These are phyloP conservation scores for Nothoprocta perdicaria DNA, from an alignment of 2,113 vertebrate genomes.

Conservation along the genomic window DNA sequence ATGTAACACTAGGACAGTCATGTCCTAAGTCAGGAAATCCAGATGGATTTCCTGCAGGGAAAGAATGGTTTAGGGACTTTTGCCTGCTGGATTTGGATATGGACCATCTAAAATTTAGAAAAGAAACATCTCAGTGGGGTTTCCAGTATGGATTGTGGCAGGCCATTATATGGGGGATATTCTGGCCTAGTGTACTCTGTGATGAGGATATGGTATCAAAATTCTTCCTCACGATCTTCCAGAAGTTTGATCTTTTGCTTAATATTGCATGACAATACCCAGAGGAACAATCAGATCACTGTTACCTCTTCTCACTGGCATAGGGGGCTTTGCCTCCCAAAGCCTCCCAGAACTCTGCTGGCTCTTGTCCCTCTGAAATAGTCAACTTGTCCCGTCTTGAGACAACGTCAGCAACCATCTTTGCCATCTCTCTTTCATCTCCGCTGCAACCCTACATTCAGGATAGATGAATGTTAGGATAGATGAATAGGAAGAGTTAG, in stretches of 20 bases:
- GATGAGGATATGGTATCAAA: neutral
- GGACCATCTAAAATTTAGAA: neutral
- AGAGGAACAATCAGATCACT: neutral
- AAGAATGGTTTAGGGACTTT: neutral
- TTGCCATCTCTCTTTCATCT: conserved; percentile 90
- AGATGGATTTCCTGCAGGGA: neutral
- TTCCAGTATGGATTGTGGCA: neutral
- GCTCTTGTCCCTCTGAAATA: conserved; percentile 90
- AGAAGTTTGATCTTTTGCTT: neutral
- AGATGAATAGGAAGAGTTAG: neutral
- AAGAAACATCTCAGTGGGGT: neutral
- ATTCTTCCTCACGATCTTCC: neutral
- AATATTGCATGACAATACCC: neutral
- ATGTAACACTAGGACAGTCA: neutral
- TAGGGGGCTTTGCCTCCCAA: conserved; percentile 90
- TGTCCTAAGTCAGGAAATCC: neutral
- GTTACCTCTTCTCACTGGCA: conserved; percentile 86
- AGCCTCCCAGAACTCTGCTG: conserved; percentile 89
- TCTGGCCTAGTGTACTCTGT: accelerated
- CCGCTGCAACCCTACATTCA: conserved; percentile 87
- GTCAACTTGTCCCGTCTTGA: conserved; percentile 86
- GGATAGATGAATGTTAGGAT: neutral
- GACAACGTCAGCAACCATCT: conserved; percentile 81
- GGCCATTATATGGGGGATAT: neutral
- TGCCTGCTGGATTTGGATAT: neutral